phyloP scores from a whole-genome alignment of 2,113 vertebrate species.

The Suricata suricatta region DNA sequence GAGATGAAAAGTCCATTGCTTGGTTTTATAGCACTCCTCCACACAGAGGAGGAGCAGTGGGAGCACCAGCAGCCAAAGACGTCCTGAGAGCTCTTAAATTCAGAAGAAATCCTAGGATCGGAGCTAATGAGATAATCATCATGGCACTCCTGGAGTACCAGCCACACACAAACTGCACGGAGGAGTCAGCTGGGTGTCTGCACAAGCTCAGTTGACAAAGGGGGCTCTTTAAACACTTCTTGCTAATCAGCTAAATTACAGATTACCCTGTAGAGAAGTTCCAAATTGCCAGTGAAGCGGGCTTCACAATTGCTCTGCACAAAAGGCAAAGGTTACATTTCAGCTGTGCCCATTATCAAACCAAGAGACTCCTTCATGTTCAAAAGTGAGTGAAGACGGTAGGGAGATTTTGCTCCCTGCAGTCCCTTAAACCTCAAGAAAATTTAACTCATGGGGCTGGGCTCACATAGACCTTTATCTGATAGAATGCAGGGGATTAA shows the following conservation, averaged over 20 bases:
- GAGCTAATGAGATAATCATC: conserved; percentile 27
- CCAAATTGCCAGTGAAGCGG: background rate
- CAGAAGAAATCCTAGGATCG: background rate
- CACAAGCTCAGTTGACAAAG: background rate
- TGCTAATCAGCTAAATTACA: conserved; percentile 50
- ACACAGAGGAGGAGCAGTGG: background rate
- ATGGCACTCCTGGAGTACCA: background rate
- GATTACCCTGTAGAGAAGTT: background rate
- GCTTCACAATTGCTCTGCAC: background rate
- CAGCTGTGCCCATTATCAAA: background rate
- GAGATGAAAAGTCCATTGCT: background rate
- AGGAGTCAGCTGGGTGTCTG: conserved; percentile 3
- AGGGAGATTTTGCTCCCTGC: background rate
- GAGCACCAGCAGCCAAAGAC: background rate
- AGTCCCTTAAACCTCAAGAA: conserved; percentile 1
- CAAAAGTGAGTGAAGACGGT: background rate
- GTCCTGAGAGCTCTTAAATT: background rate
- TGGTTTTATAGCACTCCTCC: background rate
- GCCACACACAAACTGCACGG: background rate
- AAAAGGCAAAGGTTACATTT: conserved; percentile 6
- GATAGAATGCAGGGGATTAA: background rate
- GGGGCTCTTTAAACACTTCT: conserved; percentile 27
- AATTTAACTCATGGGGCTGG: background rate
- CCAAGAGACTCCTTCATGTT: background rate
- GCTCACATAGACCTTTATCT: background rate